Base-by-base conservation (phyloP, 2,797 vertebrate species). In the Takifugu rubripes region DNA sequence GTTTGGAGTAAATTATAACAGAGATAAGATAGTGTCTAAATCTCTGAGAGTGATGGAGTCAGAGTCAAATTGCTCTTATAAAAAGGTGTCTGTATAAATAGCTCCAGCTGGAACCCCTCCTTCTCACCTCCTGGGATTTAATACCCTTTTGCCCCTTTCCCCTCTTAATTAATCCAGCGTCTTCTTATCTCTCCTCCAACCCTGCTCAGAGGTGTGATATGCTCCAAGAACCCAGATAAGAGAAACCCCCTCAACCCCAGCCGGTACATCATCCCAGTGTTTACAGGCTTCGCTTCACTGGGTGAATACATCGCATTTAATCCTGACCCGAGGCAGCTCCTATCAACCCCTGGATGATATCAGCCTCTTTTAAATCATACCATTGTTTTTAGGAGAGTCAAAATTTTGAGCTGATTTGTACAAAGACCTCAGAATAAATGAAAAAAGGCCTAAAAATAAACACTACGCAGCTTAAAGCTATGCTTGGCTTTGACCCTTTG, bases 161-260 rank as follows among this genome's bases (percentile, higher is more conserved):
- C 58, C 49, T 33, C 16, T 27, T 46, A 64, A 48, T 54, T 70
- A 48, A 61, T 40, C 58, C 72, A 56, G 47, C 46, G 66, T 61
- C 52, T 72, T 1, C 12, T 43, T 81, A 81, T 86, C 82, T 77
- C 61, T 62, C 61, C 59, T 69, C 70, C 66, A 12, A n/a, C 76
- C 75, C 29, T 67, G 60, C 70, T 51, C 46, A 3, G 26, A 15
- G 46, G 59, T 63, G 56, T 60, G 47, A 65, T 49, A 52, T 54
- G 71, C 51, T 44, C 53, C 57, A 55, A 44, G 64, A 66, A 57
- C 14, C 59, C 70, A 81, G 77, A 78, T 62, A 70, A 10, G 10
- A 76, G 55, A 47, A 70, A 74, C 64, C 74, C 63, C 63, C 65
- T 70, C 58, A 61, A 68, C 29, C 44, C 51, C 43, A 69, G 25